phyloP scores from a whole-genome alignment of 2,888 invertebrate species.

The Temnothorax ravouxi region DNA sequence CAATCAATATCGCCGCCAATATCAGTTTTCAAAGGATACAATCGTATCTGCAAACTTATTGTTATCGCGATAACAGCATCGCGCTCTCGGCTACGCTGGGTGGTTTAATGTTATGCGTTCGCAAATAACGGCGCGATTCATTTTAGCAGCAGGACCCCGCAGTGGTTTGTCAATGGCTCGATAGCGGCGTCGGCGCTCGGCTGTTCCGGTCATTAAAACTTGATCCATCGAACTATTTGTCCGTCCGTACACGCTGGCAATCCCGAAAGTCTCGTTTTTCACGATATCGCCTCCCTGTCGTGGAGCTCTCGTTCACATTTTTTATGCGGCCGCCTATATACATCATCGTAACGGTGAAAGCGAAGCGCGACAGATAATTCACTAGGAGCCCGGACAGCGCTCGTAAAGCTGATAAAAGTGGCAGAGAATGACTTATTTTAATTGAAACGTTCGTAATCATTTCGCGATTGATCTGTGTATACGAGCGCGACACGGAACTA shows the following conservation, averaged over 20 bases:
- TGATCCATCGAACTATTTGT: constrained; percentile 80
- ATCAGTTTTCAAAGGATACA: constrained; percentile 46
- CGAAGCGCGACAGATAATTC: constrained; percentile 76
- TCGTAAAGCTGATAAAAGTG: constrained; percentile 64
- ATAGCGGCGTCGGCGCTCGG: constrained; percentile 77
- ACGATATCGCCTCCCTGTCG: constrained; percentile 76
- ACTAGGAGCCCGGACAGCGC: constrained; percentile 56
- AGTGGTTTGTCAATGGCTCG: constrained; percentile 80
- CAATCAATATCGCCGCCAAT: constrained; percentile 32
- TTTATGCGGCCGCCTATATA: constrained; percentile 75
- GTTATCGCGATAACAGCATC: constrained; percentile 71
- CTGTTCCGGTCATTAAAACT: constrained; percentile 80
- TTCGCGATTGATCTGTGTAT: constrained; percentile 43
- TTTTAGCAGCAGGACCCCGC: constrained; percentile 73
- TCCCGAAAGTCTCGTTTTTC: constrained; percentile 79
- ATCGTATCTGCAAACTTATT: constrained; percentile 70
- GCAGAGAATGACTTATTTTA: constrained; percentile 63
- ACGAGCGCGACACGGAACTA: constrained; percentile 12
- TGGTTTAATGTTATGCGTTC: constrained; percentile 77
- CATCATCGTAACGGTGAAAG: constrained; percentile 77
- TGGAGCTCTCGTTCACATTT: constrained; percentile 75
- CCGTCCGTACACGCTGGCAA: constrained; percentile 77
- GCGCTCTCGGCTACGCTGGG: constrained; percentile 56
- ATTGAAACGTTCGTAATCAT: constrained; percentile 63
- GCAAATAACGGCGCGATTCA: constrained; percentile 76